Evolutionary conservation across 1,140 invertebrate genomes (phyloP), one percentile per base, ranked within the genome.

Genomic region (Hylaeus volcanicus): DNA sequence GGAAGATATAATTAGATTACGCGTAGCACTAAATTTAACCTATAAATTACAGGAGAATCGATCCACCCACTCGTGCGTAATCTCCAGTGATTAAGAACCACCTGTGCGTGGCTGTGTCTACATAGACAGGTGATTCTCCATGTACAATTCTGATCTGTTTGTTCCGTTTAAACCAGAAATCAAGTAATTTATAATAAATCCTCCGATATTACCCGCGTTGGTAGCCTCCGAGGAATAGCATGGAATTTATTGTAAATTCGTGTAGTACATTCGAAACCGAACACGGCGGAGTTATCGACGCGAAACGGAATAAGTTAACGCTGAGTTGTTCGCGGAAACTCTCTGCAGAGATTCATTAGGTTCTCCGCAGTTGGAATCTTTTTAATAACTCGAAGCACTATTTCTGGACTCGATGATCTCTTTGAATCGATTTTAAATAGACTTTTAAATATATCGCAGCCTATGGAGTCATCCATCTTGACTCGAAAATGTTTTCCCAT

Each of bases 1-100:
- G 79, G 83, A 76, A 61, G 39, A n/a, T 14, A 60, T 77, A 84
- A 80, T 81, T 81, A 74, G 55, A 58, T 74, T 43, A 39, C 64
- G 11, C 11, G 45, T 37, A n/a, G 41, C 61, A n/a, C 43, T 64
- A 66, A 69, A 77, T 84, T 76, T 81, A 84, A 84, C 48, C 61
- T 37, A 43, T 83, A 70, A 53, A 71, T 64, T 51, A 76, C 26
- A 14, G 64, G 51, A 74, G 65, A 53, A 81, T 85, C 82, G 63
- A 85, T 84, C 66, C 74, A 53, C 51, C 68, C 45, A 43, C 26
- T 76, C 68, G 45, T 69, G 53, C 53, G 75, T 84, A 81, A 84
- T 73, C 79, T 69, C 60, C 65, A 60, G 55, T 85, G 78, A 84
- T 84, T 84, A 84, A 84, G 79, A 73, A 73, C 71, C 71, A 60